Base-by-base conservation (phyloP, 2,797 vertebrate species). In the Sebastes wilsoni region DNA sequence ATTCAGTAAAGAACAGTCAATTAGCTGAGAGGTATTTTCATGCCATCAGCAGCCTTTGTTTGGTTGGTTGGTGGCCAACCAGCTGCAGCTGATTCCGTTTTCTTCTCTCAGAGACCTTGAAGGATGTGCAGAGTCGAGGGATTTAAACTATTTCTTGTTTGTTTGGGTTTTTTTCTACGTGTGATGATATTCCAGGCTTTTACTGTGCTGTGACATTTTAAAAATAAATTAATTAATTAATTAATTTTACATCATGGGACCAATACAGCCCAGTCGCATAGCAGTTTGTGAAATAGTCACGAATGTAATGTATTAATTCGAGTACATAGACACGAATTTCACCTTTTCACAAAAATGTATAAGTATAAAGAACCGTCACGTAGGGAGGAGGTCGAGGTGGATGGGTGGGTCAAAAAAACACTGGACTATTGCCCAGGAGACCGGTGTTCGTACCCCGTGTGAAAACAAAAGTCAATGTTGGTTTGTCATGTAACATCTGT, bases 11-110 rank as follows among this genome's bases (percentile, higher is more conserved):
- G 20, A 49, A 16, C n/a, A 56, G 46, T 22, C 25, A 75, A n/a
- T 58, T 49, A 64, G 60, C 52, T 49, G 0, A 59, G 1, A 59
- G 38, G 38, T 73, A 27, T 81, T 75, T 62, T 49, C 56, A 67
- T 68, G 64, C 25, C 18, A 28, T 75, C 36, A 62, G 23, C 0
- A 52, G 18, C 46, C 16, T 25, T 59, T 59, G 61, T 46, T 46
- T 46, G 42, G 6, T 69, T 86, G 36, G 66, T 75, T 68, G 16
- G 13, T 38, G 49, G 49, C 30, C 75, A 81, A 42, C 13, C 68
- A 83, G 25, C 75, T 75, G 80, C 66, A 67, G 61, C 60, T 77
- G 6, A 73, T 27, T 52, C 22, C 1, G 1, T 18, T 36, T 25
- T 68, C 11, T 59, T 36, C 23, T 66, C n/a, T 62, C 25, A 23